A percentile compares a stretch with the other conserved stretches of the same genome.
These are phyloP conservation scores for Nomada goodeniana DNA, from an alignment of 2,888 invertebrate species.

Conservation along the genomic window DNA sequence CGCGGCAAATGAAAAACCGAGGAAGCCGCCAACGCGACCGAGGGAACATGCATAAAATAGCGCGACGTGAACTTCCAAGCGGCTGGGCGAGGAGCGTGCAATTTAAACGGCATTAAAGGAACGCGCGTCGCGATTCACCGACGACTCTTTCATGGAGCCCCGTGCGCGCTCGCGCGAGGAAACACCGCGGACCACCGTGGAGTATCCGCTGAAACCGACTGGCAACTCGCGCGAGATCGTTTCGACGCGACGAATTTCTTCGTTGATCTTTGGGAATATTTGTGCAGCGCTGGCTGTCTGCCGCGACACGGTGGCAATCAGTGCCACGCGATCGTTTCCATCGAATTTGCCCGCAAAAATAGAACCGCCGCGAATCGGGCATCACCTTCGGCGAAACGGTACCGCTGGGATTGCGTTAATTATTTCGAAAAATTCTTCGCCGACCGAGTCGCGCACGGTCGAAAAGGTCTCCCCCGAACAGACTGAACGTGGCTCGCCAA, in stretches of 20 bases:
- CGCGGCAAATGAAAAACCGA: conserved; percentile 45
- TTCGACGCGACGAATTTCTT: neutral
- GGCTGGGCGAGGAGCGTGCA: conserved; percentile 33
- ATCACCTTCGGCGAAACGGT: too few relatives aligned
- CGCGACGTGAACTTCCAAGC: conserved; percentile 9
- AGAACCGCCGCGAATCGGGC: neutral
- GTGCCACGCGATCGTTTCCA: neutral
- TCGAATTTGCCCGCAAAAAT: neutral
- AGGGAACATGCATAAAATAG: conserved; percentile 45
- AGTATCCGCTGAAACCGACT: conserved; percentile 33
- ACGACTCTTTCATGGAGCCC: conserved; percentile 37
- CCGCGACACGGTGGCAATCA: too few relatives aligned
- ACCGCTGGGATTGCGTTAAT: too few relatives aligned
- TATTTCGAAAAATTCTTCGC: neutral
- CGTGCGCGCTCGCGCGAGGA: neutral
- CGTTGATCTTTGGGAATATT: neutral
- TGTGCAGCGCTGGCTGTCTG: neutral
- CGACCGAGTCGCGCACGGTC: too few relatives aligned
- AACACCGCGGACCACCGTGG: neutral
- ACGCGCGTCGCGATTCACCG: conserved; percentile 35
- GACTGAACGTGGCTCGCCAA: too few relatives aligned
- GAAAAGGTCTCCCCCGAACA: too few relatives aligned
- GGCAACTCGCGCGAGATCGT: neutral
- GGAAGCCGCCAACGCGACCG: conserved; percentile 29
- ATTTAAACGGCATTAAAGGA: conserved; percentile 59